phyloP scores from a whole-genome alignment of 2,797 vertebrate species.

The Trachurus trachurus region DNA sequence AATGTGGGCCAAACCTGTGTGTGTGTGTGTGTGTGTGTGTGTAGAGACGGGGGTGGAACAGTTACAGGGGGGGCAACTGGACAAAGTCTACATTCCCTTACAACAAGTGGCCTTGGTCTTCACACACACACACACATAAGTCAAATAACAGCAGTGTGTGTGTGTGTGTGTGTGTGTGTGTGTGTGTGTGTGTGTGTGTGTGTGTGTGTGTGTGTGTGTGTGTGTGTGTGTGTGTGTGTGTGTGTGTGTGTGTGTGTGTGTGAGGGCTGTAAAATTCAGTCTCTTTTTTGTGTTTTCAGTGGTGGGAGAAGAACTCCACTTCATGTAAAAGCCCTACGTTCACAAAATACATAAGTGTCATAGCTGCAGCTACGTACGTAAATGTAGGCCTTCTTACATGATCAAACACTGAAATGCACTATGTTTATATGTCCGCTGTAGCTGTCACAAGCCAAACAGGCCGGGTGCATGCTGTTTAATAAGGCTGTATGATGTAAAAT shows the following conservation, averaged over 20 bases:
- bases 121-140: constrained; percentile 56
- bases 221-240: too few species aligned
- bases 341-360: background rate
- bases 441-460: constrained; percentile 1
- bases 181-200: too few species aligned
- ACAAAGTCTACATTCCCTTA: constrained; percentile 87
- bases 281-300: constrained; percentile 27
- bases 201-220: too few species aligned
- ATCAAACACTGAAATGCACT: background rate
- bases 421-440: background rate
- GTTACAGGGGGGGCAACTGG: constrained; percentile 70
- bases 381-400: background rate
- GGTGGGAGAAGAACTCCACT: background rate
- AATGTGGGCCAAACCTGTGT: constrained; percentile 50
- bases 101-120: constrained; percentile 81
- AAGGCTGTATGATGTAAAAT: background rate
- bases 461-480: background rate
- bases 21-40: constrained; percentile 47
- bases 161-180: too few species aligned
- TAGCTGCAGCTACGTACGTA: background rate
- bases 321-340: background rate
- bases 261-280: constrained; percentile 24
- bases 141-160: constrained; percentile 40
- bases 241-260: constrained; percentile 6
- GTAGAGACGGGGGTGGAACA: constrained; percentile 60